These are phyloP conservation scores for Semibalanus balanoides DNA, from an alignment of 1,140 invertebrate species.

Conservation along the genomic window DNA sequence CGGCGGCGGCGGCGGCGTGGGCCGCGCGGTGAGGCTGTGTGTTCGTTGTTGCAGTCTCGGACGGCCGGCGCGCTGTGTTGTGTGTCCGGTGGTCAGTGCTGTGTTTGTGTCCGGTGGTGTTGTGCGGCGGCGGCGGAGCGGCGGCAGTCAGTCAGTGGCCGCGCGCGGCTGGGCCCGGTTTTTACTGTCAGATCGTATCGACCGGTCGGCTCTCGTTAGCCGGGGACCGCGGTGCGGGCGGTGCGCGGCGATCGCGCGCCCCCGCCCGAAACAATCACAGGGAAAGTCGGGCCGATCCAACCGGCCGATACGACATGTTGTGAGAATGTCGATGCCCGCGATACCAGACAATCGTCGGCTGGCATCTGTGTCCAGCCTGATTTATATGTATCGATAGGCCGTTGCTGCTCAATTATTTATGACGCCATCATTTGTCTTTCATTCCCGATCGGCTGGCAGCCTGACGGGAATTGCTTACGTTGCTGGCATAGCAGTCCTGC, in stretches of 20 bases:
- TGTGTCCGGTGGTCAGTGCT: too few species aligned
- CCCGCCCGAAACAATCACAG: not conserved
- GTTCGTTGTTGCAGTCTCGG: too few species aligned
- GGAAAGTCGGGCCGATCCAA: not conserved
- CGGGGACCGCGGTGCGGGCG: too few species aligned
- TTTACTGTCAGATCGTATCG: not conserved
- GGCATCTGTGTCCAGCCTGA: not conserved
- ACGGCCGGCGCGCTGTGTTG: too few species aligned
- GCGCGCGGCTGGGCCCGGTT: not conserved
- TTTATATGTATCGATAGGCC: not conserved
- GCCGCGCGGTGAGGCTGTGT: too few species aligned
- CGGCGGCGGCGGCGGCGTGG: too few species aligned
- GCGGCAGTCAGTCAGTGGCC: not conserved
- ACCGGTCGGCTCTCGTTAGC: not conserved
- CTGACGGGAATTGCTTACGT: not conserved
- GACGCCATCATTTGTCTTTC: conserved; percentile 1
- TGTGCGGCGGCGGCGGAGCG: too few species aligned
- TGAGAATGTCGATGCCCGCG: not conserved
- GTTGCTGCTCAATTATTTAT: not conserved
- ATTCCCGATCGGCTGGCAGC: not conserved
- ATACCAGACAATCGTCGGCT: not conserved
- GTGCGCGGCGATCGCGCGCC: too few species aligned
- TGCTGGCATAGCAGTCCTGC: not conserved
- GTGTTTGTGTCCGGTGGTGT: too few species aligned
- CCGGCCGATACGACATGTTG: not conserved